These are phyloP conservation scores for Cyanistes caeruleus DNA, from an alignment of 2,113 vertebrate species.

Conservation along the genomic window DNA sequence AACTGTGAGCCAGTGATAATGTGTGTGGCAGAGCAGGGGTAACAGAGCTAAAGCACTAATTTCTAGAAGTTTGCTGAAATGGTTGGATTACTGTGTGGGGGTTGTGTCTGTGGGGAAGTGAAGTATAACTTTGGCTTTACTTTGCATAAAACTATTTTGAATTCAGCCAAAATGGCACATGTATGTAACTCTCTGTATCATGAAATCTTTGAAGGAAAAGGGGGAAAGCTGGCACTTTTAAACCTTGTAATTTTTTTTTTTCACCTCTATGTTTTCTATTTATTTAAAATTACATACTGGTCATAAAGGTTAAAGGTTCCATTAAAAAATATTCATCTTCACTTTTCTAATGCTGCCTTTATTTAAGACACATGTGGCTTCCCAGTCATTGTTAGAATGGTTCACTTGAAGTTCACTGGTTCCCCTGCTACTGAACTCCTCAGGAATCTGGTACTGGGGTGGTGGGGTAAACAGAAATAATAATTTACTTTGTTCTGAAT, in stretches of 20 bases:
- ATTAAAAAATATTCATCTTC: constrained; percentile 5
- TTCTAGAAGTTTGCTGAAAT: not conserved
- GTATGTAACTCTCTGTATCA: not conserved
- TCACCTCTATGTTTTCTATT: constrained; percentile 5
- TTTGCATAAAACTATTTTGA: not conserved
- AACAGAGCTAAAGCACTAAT: constrained; percentile 20
- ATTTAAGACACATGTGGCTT: not conserved
- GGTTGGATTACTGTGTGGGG: not conserved
- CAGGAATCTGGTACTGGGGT: not conserved
- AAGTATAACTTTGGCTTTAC: not conserved
- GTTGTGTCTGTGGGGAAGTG: not conserved
- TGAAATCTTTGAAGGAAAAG: not conserved
- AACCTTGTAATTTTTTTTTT: not conserved
- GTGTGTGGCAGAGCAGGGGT: not conserved
- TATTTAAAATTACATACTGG: constrained; percentile 34
- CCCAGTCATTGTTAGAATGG: not conserved
- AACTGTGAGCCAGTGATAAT: not conserved
- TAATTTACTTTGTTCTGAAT: not conserved
- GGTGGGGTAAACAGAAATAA: not conserved
- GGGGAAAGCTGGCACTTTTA: constrained; percentile 44
- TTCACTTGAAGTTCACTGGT: not conserved
- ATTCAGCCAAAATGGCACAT: not conserved
- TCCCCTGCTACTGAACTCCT: not conserved
- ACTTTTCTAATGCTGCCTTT: not conserved
- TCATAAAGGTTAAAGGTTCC: constrained; percentile 16